Base-by-base conservation (phyloP, 1,140 invertebrate genomes). In the Lucilia sericata region DNA sequence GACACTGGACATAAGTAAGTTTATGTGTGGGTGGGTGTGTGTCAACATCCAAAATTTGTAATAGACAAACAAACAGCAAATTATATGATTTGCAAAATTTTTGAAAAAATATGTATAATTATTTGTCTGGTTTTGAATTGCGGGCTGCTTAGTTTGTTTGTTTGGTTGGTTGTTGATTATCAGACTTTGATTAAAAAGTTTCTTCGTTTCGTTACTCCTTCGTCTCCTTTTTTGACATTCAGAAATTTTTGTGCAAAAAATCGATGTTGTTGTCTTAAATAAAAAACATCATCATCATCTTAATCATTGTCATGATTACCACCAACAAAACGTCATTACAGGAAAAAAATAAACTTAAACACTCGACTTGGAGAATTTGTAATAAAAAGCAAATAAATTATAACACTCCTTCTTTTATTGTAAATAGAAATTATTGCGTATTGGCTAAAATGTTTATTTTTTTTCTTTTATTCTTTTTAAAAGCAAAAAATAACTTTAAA, bases 241-340 rank as follows among this genome's bases (percentile, higher is more conserved):
- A 70, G 65, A 21, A 70, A 25, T 21, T 70, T 65, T 70, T 70
- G 21, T 70, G 65, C 65, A 70, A 21, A 70, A 70, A 70, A 70
- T 70, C 65, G 65, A 70, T 70, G 65, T 70, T 70, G 65, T 70
- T 70, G 21, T 70, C 65, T 70, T 25, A 70, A 70, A 70, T 70
- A 70, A 60, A 60, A n/a, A 70, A 70, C 65, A 70, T 70, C 65
- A 70, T 70, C n/a, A 70, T 70, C 65, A 21, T 70, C 65, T 30
- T 30, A 30, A 30, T 30, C 25, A 30, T 30, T 30, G 14, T n/a
- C 51, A 17, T 60, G 42, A 55, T 55, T 55, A 55, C 10, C 51
- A 55, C 17, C 51, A 55, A 55, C 51, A 55, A 55, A 42, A 42
- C 5, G 42, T 42, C 42, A 42, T 42, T 42, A 42, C 42, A 42